Evolutionary conservation across 1,140 invertebrate genomes (phyloP), one percentile per base, ranked within the genome.

Genomic region (Drepana arcuata): DNA sequence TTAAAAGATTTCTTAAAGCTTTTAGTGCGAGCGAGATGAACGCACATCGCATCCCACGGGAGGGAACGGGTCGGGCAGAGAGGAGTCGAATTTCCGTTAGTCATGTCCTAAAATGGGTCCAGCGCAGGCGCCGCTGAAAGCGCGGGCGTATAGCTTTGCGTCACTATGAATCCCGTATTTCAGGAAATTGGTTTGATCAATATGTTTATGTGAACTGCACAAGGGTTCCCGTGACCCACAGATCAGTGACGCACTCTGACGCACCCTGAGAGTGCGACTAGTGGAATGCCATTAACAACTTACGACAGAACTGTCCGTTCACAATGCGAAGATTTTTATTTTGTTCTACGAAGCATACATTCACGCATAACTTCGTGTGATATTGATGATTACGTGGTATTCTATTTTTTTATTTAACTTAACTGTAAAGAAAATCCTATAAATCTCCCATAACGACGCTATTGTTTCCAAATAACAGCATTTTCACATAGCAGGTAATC

Each of bases 81-180:
- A 72, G 84, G 85, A 85, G 82, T 87, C 86, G 81, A 81, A 86
- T 87, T 87, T 86, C 86, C 75, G 77, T 79, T 84, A 83, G 83
- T 85, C 79, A 86, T 88, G 85, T 85, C 87, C 87, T 87, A 88
- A 88, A 86, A 88, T 86, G 87, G 87, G 80, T 84, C 83, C 86
- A 77, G 58, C 65, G 64, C 68, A 73, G 69, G 78, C 67, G 79
- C 72, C 70, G 74, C 70, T 79, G 74, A 75, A 81, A 73, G 77
- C 74, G 77, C 74, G 77, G 74, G 77, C 74, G 74, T 73, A 59
- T 53, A 63, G 60, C 58, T 80, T 75, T 78, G 45, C 77, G 77
- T 81, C 77, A 80, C 66, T 53, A 65, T 64, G 63, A 69, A 77
- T 65, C 64, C 70, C 60, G 55, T 69, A 72, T 82, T 82, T 82